Percentiles rank a stretch among this genome's conserved stretches.
Conservation (phyloP, 2,797 vertebrate genomes). For the Macrochelys suwanniensis region DNA sequence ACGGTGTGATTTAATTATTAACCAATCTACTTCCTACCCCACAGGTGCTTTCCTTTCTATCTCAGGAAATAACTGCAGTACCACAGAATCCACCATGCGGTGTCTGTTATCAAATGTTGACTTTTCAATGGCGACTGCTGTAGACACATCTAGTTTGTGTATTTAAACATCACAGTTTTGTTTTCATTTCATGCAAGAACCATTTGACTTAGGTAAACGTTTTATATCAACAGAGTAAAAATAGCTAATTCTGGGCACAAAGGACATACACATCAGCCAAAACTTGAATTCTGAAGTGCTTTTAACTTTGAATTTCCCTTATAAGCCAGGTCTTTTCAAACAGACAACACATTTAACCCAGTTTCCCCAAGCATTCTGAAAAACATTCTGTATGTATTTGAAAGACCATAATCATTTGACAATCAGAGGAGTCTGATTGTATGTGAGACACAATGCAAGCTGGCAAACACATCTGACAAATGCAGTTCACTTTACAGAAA, state of each 20-base stretch:
- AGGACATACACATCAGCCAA: slow-evolving; percentile 75
- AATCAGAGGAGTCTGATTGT: neutral
- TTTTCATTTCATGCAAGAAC: slow-evolving; percentile 75
- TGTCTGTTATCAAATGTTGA: slow-evolving; percentile 75
- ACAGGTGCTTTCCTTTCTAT: slow-evolving; percentile 18
- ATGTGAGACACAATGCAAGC: slow-evolving; percentile 35
- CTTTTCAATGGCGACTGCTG: slow-evolving; percentile 66
- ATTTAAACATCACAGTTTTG: slow-evolving; percentile 76
- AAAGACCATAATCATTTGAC: slow-evolving; percentile 27
- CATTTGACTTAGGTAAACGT: slow-evolving; percentile 76
- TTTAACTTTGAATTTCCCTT: slow-evolving; percentile 76
- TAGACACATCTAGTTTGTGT: slow-evolving; percentile 72
- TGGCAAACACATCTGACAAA: slow-evolving; percentile 44
- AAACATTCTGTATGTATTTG: slow-evolving; percentile 28
- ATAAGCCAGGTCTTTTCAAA: slow-evolving; percentile 72
- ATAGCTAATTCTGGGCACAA: slow-evolving; percentile 76
- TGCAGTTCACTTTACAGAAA: slow-evolving; percentile 2
- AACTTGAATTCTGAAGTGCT: slow-evolving; percentile 76
- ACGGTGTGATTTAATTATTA: no score
- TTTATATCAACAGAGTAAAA: slow-evolving; percentile 76
- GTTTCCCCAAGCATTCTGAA: neutral
- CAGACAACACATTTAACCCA: slow-evolving; percentile 64
- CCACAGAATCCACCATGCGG: slow-evolving; percentile 67
- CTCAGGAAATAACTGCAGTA: slow-evolving; percentile 56
- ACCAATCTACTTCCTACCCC: neutral